These are phyloP conservation scores for Drosophila punjabiensis DNA, from an alignment of 1,140 invertebrate genomes.

Conservation along the genomic window DNA sequence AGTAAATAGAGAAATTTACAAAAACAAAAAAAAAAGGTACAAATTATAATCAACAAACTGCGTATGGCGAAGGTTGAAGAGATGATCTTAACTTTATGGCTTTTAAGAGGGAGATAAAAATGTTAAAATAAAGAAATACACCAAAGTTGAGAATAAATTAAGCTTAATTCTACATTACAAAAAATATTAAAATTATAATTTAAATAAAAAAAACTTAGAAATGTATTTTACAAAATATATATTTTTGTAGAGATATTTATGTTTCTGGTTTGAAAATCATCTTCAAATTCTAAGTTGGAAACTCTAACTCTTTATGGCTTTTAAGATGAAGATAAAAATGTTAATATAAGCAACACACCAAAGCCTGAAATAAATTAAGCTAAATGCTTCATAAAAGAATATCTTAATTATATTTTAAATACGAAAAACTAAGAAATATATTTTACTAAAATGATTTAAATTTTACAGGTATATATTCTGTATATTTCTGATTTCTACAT, in stretches of 20 bases:
- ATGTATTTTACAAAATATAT: background rate
- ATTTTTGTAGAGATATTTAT: too few relatives aligned
- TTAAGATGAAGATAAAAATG: conserved; percentile 4
- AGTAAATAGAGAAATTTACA: conserved; percentile 57
- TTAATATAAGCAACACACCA: background rate
- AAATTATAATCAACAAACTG: conserved; percentile 27
- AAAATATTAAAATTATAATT: background rate
- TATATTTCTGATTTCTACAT: background rate
- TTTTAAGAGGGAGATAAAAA: conserved; percentile 11
- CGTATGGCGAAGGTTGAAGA: conserved; percentile 11
- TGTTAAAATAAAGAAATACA: too few relatives aligned
- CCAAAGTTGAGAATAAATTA: background rate
- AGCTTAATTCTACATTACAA: background rate
- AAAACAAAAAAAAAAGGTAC: conserved; percentile 8
- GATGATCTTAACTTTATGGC: conserved; percentile 18
- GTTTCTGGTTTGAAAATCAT: too few relatives aligned
- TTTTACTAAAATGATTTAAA: background rate
- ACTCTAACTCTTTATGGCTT: conserved; percentile 9
- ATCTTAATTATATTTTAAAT: background rate
- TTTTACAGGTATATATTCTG: background rate
- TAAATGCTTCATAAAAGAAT: background rate
- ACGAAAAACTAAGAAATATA: background rate
- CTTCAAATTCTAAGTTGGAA: too few relatives aligned
- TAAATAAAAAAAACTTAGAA: background rate
- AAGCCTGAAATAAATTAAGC: background rate